phyloP scores from a whole-genome alignment of 2,888 invertebrate species.

The Parnassius apollo region DNA sequence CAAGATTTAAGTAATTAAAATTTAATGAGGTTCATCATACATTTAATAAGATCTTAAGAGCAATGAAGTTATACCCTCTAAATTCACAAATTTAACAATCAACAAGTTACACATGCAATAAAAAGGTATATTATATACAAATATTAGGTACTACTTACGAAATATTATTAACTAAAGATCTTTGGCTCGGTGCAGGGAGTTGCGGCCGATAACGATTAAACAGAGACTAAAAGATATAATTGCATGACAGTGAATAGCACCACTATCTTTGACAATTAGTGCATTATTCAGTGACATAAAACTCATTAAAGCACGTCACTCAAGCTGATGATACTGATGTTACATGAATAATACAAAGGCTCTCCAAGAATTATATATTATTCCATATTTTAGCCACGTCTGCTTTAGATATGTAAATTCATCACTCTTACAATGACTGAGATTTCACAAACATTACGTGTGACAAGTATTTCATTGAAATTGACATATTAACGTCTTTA shows the following conservation, averaged over 20 bases:
- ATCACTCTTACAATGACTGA: not conserved
- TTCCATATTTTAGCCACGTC: not conserved
- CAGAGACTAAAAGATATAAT: not conserved
- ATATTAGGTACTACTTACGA: slow-evolving; percentile 22
- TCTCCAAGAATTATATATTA: too few relatives aligned
- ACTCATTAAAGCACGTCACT: too few relatives aligned
- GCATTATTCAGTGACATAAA: not conserved
- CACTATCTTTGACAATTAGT: not conserved
- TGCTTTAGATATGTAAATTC: not conserved
- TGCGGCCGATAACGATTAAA: slow-evolving; percentile 1
- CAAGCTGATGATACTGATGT: too few relatives aligned
- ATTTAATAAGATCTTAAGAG: not conserved
- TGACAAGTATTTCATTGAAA: not conserved
- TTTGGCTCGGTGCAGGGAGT: slow-evolving; percentile 36
- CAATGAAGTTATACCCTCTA: not conserved
- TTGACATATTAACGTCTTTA: too few relatives aligned
- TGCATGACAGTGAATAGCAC: too few relatives aligned
- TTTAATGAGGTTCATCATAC: not conserved
- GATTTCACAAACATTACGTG: not conserved
- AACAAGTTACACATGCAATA: not conserved
- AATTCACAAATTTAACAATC: slow-evolving; percentile 3
- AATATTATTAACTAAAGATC: slow-evolving; percentile 31
- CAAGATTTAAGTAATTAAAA: not conserved
- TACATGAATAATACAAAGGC: too few relatives aligned
- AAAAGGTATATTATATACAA: slow-evolving; percentile 5